Evolutionary conservation across 2,797 vertebrate species (phyloP).

Genomic region (Xenentodon cancila): DNA sequence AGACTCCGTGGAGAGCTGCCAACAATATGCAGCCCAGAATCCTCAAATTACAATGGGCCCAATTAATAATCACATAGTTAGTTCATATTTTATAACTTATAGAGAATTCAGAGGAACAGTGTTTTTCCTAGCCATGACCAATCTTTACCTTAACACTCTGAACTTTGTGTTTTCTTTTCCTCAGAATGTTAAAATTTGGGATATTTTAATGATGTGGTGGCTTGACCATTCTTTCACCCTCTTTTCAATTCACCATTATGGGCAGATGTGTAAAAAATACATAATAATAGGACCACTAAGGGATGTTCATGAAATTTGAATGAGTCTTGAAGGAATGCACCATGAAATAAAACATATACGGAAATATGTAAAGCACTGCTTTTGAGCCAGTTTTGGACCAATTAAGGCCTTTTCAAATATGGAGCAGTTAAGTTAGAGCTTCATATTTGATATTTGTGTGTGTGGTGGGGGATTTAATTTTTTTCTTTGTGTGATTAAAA

Average conservation of each 20-base stretch:
- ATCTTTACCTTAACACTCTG: constrained; percentile 72
- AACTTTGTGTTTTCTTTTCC: constrained; percentile 72
- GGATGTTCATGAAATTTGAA: constrained; percentile 77
- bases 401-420: constrained; percentile 38
- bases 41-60: constrained; percentile 98
- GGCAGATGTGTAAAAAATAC: constrained; percentile 73
- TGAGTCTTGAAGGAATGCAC: constrained; percentile 69
- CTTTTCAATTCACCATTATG: constrained; percentile 72
- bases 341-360: constrained; percentile 60
- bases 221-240: constrained; percentile 74
- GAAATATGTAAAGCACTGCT: constrained; percentile 50
- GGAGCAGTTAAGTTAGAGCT: constrained; percentile 19
- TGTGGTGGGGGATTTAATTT: too few relatives aligned
- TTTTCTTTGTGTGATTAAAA: background rate
- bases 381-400: constrained; percentile 35
- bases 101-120: constrained; percentile 85
- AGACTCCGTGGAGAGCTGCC: constrained; percentile 96
- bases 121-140: constrained; percentile 71
- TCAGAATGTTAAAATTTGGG: constrained; percentile 61
- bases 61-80: constrained; percentile 99
- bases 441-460: too few relatives aligned
- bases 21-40: constrained; percentile 97
- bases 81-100: constrained; percentile 96
- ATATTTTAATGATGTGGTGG: constrained; percentile 74
- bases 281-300: constrained; percentile 75